Evolutionary conservation across 1,140 invertebrate species (phyloP), one percentile per base, ranked within the genome.

Genomic region (Triops longicaudatus): DNA sequence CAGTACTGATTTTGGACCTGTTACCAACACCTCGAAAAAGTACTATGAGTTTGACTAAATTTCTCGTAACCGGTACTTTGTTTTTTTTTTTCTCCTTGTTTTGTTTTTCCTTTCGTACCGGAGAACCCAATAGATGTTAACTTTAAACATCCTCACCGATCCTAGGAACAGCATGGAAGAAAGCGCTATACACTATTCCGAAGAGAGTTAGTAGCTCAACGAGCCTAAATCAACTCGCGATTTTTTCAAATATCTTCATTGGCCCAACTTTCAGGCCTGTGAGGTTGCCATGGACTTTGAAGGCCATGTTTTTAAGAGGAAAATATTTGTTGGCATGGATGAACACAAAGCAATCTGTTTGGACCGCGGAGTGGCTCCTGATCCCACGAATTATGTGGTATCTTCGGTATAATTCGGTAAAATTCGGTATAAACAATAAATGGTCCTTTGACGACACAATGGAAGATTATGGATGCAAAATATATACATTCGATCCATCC

Each of bases 401-500:
- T 81, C 80, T 73, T 81, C 81, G n/a, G n/a, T n/a, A n/a, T n/a
- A n/a, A n/a, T n/a, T n/a, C n/a, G n/a, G n/a, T n/a, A n/a, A n/a
- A n/a, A 26, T 79, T 81, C 72, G 81, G 80, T 27, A 79, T 81
- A 4, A 80, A 80, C 4, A 78, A 79, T 26, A 80, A 82, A 26
- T 78, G 80, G 77, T 79, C 79, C 0, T 82, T 81, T 76, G 82
- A 82, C 78, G 74, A 77, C 11, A 78, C 77, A 11, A 80, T 81
- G 26, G 75, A 42, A 0, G 42, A 74, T 1, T 80, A 79, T 72
- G 81, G 81, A 27, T 82, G 82, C 73, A 74, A 79, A 28, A 80
- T 82, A 0, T 82, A 73, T 43, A 79, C 82, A 11, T 81, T 82
- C 42, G 82, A 82, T 43, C 81, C 81, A 27, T 80, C 79, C 1